Conservation (phyloP, 2,888 invertebrate species). For the Lottia scabra region DNA sequence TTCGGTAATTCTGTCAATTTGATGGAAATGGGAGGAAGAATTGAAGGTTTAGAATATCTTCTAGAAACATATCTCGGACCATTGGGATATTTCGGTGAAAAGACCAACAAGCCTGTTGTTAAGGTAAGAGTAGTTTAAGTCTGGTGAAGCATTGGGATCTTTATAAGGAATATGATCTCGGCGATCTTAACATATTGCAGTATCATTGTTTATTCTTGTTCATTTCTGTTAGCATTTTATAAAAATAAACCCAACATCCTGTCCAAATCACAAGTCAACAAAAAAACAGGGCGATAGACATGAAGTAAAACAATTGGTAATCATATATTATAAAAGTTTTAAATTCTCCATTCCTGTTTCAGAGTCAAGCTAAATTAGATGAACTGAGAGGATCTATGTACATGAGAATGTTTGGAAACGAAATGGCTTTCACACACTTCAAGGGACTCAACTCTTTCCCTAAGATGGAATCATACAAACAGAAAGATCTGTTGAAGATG, state of each 20-base stretch:
- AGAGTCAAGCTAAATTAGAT: slow-evolving; percentile 30
- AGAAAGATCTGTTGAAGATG: slow-evolving; percentile 72
- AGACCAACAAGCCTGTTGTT: slow-evolving; percentile 33
- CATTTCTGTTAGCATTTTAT: too few species aligned
- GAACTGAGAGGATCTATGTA: slow-evolving; percentile 74
- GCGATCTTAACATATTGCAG: neutral
- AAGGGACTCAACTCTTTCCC: slow-evolving; percentile 44
- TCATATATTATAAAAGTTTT: too few species aligned
- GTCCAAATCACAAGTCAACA: too few species aligned
- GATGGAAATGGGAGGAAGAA: slow-evolving; percentile 83
- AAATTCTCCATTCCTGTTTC: neutral
- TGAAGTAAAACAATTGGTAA: neutral
- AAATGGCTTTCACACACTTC: slow-evolving; percentile 73
- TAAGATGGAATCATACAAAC: slow-evolving; percentile 67
- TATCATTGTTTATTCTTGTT: too few species aligned
- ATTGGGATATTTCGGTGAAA: slow-evolving; percentile 70
- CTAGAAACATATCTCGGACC: slow-evolving; percentile 87
- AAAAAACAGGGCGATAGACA: too few species aligned
- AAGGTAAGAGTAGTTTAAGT: too few species aligned
- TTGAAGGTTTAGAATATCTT: slow-evolving; percentile 88
- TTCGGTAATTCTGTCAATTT: slow-evolving; percentile 88
- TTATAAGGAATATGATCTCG: too few species aligned
- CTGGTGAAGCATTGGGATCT: neutral
- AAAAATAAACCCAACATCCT: too few species aligned
- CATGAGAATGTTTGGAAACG: slow-evolving; percentile 90